Evolutionary conservation across 2,888 invertebrate species (phyloP).

Genomic region (Dolomedes plantarius): DNA sequence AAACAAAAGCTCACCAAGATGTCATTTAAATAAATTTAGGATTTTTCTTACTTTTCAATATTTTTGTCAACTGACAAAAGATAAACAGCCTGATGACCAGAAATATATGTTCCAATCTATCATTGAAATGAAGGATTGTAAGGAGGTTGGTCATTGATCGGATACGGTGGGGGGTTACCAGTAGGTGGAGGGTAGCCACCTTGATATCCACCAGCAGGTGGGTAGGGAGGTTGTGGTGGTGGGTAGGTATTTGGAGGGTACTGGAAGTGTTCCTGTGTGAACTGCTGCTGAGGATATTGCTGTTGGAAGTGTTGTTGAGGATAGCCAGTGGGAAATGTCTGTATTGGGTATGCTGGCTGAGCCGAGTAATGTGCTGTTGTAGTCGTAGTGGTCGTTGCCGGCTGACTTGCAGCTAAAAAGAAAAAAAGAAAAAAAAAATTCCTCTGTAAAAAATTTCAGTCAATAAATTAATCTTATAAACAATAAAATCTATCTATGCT

Average conservation of each 20-base stretch:
- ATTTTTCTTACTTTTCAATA: too few species aligned
- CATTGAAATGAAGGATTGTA: constrained; percentile 52
- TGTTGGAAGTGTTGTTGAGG: constrained; percentile 68
- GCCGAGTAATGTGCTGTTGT: constrained; percentile 69
- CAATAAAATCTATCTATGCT: too few species aligned
- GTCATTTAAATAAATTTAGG: too few species aligned
- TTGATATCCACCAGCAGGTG: constrained; percentile 56
- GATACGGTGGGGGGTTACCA: constrained; percentile 61
- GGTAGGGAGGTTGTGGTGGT: constrained; percentile 47
- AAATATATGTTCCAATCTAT: neutral
- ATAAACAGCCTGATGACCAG: neutral
- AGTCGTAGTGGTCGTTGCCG: constrained; percentile 71
- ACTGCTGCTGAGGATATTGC: constrained; percentile 68
- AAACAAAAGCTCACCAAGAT: constrained; percentile 3
- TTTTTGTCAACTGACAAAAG: constrained; percentile 15
- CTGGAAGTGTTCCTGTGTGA: constrained; percentile 67
- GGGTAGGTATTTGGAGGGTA: constrained; percentile 57
- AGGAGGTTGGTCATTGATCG: constrained; percentile 65
- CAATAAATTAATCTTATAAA: neutral
- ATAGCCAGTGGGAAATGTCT: constrained; percentile 63
- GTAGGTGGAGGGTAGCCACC: constrained; percentile 62
- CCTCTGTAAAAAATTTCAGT: neutral
- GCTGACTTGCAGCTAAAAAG: constrained; percentile 69
- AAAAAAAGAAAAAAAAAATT: neutral
- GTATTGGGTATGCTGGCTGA: constrained; percentile 65